Base-by-base conservation (phyloP, 2,888 invertebrate species). In the Terebella lapidaria region DNA sequence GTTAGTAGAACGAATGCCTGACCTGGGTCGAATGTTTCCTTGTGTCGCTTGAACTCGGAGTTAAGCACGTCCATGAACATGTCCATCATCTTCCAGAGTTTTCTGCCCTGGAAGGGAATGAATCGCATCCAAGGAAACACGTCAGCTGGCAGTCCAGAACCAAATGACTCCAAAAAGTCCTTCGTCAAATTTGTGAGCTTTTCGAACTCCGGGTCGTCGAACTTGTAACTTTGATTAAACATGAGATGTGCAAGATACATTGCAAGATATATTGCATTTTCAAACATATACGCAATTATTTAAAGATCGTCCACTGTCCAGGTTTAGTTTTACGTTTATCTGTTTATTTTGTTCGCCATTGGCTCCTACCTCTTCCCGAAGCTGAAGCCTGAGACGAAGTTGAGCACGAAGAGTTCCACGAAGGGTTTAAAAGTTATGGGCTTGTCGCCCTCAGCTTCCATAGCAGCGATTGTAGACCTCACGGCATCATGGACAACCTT, bases 21-120 rank as follows among this genome's bases (percentile, higher is more conserved):
- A 51, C 51, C 24, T 15, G 20, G 10, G n/a, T 51, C 51, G 20
- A 51, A 51, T 22, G 51, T 51, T 51, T 51, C 51, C 51, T 22
- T 22, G 24, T 51, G 51, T 51, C n/a, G 10, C 15, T 51, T 51
- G 10, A 51, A 15, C 51, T 51, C 51, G 10, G 5, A 15, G 10
- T 51, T 20, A 10, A 51, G 10, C 24, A 51, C 10, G 10, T 51
- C 51, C 24, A n/a, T 15, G n/a, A 35, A 35, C n/a, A 35, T 35
- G n/a, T 35, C n/a, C n/a, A 35, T 35, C n/a, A 35, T 35, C n/a
- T n/a, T n/a, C n/a, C n/a, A n/a, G n/a, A n/a, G n/a, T n/a, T n/a
- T n/a, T n/a, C n/a, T n/a, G n/a, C n/a, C n/a, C 20, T 24, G 22
- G 24, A 51, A 51, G 15, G 51, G 24, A 15, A 51, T 15, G 24